Conservation (phyloP, 2,888 invertebrate genomes). For the Dione juno region DNA sequence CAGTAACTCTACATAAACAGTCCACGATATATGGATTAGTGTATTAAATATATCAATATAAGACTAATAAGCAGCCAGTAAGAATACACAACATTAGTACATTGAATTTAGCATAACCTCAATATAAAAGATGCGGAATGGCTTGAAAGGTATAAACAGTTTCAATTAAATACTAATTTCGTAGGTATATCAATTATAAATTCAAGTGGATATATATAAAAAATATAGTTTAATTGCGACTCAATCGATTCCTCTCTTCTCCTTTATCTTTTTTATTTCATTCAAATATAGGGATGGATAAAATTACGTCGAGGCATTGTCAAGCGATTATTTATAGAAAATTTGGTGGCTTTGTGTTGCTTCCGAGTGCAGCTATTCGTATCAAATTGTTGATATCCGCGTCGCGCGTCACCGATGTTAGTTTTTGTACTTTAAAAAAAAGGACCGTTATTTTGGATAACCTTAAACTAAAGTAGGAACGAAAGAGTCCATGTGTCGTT, state of each 20-base stretch:
- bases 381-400: slow-evolving; percentile 61
- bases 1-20: not conserved
- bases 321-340: slow-evolving; percentile 82
- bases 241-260: slow-evolving; percentile 61
- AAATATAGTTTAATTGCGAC: slow-evolving; percentile 46
- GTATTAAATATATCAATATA: not conserved
- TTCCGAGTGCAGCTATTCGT: slow-evolving; percentile 66
- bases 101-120: not conserved
- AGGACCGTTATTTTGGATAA: slow-evolving; percentile 59
- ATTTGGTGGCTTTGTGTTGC: slow-evolving; percentile 78
- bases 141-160: not conserved
- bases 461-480: not conserved
- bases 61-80: not conserved
- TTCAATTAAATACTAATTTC: not conserved
- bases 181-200: not conserved
- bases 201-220: no score
- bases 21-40: not conserved
- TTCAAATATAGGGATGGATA: slow-evolving; percentile 79
- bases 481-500: slow-evolving; percentile 1
- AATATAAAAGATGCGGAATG: not conserved
- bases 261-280: slow-evolving; percentile 71
- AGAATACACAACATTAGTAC: not conserved
- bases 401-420: slow-evolving; percentile 62
- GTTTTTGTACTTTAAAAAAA: slow-evolving; percentile 55
- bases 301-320: slow-evolving; percentile 78